Percentiles rank a stretch among this genome's conserved stretches.
phyloP scores from a whole-genome alignment of 2,113 vertebrate species.

The Myotis lucifugus region DNA sequence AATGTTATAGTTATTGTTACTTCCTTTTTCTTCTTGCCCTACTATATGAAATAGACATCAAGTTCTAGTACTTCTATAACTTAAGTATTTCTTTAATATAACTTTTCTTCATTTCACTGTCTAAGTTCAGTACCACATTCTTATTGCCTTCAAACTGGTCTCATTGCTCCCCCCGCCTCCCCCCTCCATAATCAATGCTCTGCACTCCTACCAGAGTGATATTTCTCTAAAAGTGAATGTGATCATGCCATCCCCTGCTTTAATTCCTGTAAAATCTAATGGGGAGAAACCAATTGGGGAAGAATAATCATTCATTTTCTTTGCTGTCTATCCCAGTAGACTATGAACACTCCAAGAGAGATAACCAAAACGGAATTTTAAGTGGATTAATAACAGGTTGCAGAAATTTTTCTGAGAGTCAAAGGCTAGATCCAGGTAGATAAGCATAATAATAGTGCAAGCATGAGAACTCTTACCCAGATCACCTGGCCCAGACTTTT shows the following conservation, averaged over 20 bases:
- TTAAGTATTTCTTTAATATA: not conserved
- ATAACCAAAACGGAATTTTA: slow-evolving; percentile 39
- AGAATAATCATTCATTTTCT: slow-evolving; percentile 47
- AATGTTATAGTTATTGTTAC: not conserved
- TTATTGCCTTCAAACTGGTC: slow-evolving; percentile 37
- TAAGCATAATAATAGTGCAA: not conserved
- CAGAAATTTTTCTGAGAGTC: slow-evolving; percentile 15
- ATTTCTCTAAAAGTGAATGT: slow-evolving; percentile 7
- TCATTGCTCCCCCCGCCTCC: not conserved
- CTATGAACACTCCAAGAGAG: slow-evolving; percentile 13
- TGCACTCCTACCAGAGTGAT: not conserved
- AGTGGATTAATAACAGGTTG: slow-evolving; percentile 11
- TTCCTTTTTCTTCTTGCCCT: not conserved
- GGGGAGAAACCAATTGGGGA: not conserved
- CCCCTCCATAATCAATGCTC: not conserved
- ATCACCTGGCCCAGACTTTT: not conserved
- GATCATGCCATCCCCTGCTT: not conserved
- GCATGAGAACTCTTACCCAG: not conserved
- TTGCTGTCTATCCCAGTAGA: not conserved
- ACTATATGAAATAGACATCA: not conserved
- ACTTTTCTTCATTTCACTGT: slow-evolving; percentile 7
- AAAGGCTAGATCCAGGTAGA: slow-evolving; percentile 16
- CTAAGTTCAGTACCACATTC: not conserved
- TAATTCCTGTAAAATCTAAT: slow-evolving; percentile 34
- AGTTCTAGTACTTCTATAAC: not conserved